A percentile compares a stretch with the other conserved stretches of the same genome.
Evolutionary conservation across 1,140 invertebrate species (phyloP).

Genomic region (Nymphalis io): DNA sequence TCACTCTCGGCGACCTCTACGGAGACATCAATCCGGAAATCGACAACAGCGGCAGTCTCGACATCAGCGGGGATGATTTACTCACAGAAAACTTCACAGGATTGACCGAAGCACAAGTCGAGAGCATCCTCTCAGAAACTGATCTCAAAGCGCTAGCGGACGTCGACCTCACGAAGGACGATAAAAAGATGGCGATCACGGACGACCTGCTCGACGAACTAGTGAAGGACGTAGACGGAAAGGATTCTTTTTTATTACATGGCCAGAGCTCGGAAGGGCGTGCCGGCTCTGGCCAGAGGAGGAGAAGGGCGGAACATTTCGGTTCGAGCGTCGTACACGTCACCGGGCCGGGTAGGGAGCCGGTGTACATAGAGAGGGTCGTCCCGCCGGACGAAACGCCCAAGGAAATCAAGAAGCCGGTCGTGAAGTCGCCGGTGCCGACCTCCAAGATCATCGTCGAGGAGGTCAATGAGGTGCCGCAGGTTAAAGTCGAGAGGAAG

Average conservation of each 20-base stretch:
- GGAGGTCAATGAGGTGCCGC: constrained; percentile 58
- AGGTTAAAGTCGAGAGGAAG: constrained; percentile 51
- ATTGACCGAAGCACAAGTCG: constrained; percentile 62
- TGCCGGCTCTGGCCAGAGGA: constrained; percentile 58
- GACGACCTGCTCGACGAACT: constrained; percentile 56
- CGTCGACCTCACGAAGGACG: constrained; percentile 48
- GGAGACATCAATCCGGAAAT: constrained; percentile 53
- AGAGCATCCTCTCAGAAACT: constrained; percentile 63
- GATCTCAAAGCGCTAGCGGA: constrained; percentile 57
- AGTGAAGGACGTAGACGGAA: constrained; percentile 52
- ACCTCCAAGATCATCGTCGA: constrained; percentile 55
- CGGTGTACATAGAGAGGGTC: constrained; percentile 48
- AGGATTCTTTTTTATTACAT: constrained; percentile 72
- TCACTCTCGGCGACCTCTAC: constrained; percentile 74
- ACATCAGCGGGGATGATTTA: constrained; percentile 54
- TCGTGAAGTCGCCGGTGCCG: constrained; percentile 41
- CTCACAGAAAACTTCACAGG: constrained; percentile 60
- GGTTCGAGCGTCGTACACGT: constrained; percentile 57
- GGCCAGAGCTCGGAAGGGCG: constrained; percentile 67
- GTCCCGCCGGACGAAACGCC: constrained; percentile 41
- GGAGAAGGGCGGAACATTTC: constrained; percentile 45
- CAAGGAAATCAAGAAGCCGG: constrained; percentile 34
- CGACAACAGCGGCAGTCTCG: constrained; percentile 49
- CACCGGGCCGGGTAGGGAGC: constrained; percentile 42
- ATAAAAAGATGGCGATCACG: constrained; percentile 47